Evolutionary conservation across 1,140 invertebrate species (phyloP).

Genomic region (Microplitis demolitor): DNA sequence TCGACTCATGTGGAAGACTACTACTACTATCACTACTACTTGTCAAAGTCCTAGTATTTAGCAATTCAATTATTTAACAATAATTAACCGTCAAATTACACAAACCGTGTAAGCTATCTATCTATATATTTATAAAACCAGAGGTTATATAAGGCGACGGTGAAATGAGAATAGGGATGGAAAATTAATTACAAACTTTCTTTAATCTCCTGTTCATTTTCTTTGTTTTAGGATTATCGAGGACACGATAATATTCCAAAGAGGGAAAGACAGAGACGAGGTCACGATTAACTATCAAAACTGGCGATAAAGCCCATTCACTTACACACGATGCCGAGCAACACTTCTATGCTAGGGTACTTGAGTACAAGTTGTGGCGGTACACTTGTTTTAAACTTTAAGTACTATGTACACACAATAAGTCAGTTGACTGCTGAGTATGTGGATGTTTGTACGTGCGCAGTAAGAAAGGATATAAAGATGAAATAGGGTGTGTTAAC

Average conservation of each 20-base stretch:
- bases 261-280: background rate
- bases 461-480: background rate
- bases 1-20: background rate
- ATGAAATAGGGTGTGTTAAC: no score
- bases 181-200: background rate
- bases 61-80: slow-evolving; percentile 1
- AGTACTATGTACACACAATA: background rate
- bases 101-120: no score
- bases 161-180: no score
- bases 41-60: background rate
- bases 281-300: slow-evolving; percentile 9
- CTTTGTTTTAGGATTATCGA: background rate
- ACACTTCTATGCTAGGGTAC: background rate
- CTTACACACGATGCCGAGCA: background rate
- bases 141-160: no score
- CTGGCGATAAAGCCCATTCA: background rate
- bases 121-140: no score
- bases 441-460: background rate
- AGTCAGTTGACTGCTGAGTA: background rate
- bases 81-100: background rate
- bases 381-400: slow-evolving; percentile 3
- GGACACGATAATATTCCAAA: background rate
- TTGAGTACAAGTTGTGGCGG: slow-evolving; percentile 5
- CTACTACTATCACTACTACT: background rate
- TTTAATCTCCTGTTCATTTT: background rate